phyloP scores from a whole-genome alignment of 2,797 vertebrate species.

The Pseudocheirus occidentalis region DNA sequence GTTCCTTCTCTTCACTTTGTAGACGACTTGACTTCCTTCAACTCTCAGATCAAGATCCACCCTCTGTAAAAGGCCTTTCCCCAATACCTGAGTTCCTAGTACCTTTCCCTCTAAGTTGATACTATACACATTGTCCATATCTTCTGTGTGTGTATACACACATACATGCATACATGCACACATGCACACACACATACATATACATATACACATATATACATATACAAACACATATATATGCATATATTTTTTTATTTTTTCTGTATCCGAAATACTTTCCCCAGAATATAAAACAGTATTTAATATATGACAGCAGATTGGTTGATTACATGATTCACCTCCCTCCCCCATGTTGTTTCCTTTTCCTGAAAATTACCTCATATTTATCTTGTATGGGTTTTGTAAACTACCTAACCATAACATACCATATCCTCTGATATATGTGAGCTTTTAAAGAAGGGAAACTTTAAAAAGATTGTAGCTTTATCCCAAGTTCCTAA shows the following conservation, averaged over 20 bases:
- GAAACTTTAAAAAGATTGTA: neutral
- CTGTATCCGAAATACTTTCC: neutral
- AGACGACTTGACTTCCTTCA: neutral
- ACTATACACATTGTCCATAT: neutral
- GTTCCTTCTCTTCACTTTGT: neutral
- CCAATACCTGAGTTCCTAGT: neutral
- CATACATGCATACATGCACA: too few relatives aligned
- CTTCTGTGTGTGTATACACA: neutral
- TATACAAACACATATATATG: too few relatives aligned
- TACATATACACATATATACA: too few relatives aligned
- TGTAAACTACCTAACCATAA: neutral
- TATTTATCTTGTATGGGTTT: neutral
- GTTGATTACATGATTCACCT: neutral
- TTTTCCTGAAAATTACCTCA: neutral
- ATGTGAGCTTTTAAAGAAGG: neutral
- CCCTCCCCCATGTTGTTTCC: neutral
- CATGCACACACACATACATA: too few relatives aligned
- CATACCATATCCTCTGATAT: neutral
- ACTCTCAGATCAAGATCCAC: neutral
- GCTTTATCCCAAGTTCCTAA: neutral
- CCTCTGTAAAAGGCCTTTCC: neutral
- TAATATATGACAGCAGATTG: neutral
- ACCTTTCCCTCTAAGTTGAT: neutral
- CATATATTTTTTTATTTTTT: neutral
- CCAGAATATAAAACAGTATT: neutral